Base-by-base conservation (phyloP, 2,888 invertebrate species). In the Sipunculus nudus region DNA sequence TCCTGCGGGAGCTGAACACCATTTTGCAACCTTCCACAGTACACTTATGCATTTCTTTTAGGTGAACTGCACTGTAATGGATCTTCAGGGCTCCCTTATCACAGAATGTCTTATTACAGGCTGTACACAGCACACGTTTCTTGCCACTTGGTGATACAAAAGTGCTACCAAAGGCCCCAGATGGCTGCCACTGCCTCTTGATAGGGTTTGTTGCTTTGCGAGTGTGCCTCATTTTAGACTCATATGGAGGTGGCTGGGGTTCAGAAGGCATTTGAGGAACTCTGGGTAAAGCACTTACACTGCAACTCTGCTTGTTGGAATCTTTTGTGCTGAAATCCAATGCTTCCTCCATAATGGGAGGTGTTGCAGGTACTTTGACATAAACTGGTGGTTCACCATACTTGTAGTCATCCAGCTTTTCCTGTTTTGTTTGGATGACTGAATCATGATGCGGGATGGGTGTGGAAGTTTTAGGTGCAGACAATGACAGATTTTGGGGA, bases 61-160 rank as follows among this genome's bases (percentile, higher is more conserved):
- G 86, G 82, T 99, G 99, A 10, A 99, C 99, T 0, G 99, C 99
- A 52, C 96, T 96, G 81, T 97, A 98, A 84, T 99, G 99, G 6
- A 99, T 99, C 86, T 99, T 99, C 26, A 99, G 87, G 1, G 99
- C 99, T 64, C 98, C 99, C 86, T 99, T 99, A 87, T 99, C 99
- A 87, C 99, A 99, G 86, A 99, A 99, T 19, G 98, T 98, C 86
- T 99, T 99, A 64, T 96, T 86, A 82, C 99, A 99, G 41, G 96
- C 96, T 77, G 96, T 95, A 85, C 99, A 99, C 82, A 97, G 94
- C 2, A 98, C 97, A 68, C 98, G 89, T 81, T 96, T 96, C 85
- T 98, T 98, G 10, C 82, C 83, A 53, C 79, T 80, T 35, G 81
- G 78, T 48, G 82, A 80, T 28, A 82, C 75, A 59, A 81, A 71